phyloP scores from a whole-genome alignment of 2,113 vertebrate species.

The Irena cyanogastra region DNA sequence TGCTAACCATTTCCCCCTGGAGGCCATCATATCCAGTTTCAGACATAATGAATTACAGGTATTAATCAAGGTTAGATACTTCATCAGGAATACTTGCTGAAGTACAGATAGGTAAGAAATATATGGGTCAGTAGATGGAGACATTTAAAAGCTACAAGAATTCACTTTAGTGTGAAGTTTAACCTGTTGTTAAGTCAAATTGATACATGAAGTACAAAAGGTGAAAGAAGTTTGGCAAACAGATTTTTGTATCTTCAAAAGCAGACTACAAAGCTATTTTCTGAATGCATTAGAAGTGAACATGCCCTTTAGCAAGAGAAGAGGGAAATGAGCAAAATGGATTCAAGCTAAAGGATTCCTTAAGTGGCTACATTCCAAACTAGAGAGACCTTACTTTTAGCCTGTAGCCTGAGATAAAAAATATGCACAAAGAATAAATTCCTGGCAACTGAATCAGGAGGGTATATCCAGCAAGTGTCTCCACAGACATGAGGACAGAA shows the following conservation, averaged over 20 bases:
- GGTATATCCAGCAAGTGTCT: background rate
- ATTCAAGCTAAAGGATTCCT: background rate
- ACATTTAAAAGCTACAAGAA: background rate
- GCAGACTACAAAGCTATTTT: background rate
- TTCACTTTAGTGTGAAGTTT: background rate
- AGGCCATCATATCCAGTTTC: background rate
- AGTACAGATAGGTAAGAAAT: background rate
- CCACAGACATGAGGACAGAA: background rate
- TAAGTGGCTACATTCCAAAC: background rate
- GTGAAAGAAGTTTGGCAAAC: background rate
- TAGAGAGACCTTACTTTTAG: background rate
- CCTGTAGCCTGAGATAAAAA: background rate
- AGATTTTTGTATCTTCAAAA: background rate
- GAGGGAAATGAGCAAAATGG: background rate
- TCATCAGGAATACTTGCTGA: background rate
- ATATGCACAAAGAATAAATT: background rate
- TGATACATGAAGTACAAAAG: background rate
- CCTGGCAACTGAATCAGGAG: background rate
- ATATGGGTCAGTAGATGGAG: background rate
- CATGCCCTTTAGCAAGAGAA: background rate
- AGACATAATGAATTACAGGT: background rate
- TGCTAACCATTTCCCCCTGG: background rate
- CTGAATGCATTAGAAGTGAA: background rate
- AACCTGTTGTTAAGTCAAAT: background rate
- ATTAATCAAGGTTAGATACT: background rate